phyloP scores from a whole-genome alignment of 1,140 invertebrate genomes.

The Lepidurus couesii region DNA sequence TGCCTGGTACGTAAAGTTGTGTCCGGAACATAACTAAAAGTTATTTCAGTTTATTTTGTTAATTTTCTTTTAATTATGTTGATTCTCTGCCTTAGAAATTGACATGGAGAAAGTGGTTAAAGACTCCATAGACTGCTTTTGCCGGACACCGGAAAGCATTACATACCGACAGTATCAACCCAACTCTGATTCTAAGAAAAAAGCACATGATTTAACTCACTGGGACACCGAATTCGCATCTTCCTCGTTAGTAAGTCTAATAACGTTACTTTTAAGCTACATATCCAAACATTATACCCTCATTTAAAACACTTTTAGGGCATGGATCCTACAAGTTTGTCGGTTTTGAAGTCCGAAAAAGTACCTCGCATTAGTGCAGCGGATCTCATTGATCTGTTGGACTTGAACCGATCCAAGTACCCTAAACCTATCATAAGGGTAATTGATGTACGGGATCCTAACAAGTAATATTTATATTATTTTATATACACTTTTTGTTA shows the following conservation, averaged over 20 bases:
- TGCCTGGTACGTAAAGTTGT: slow-evolving; percentile 59
- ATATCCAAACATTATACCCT: slow-evolving; percentile 33
- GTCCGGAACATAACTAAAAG: slow-evolving; percentile 9
- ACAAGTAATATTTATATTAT: slow-evolving; percentile 56
- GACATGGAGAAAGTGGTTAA: slow-evolving; percentile 88
- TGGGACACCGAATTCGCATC: slow-evolving; percentile 31
- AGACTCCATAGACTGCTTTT: slow-evolving; percentile 80
- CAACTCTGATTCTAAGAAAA: slow-evolving; percentile 23
- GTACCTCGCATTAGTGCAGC: slow-evolving; percentile 76
- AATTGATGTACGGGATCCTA: slow-evolving; percentile 66
- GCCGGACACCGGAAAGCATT: slow-evolving; percentile 78
- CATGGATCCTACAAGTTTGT: slow-evolving; percentile 60
- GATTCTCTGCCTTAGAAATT: slow-evolving; percentile 60
- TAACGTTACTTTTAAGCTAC: slow-evolving; percentile 24
- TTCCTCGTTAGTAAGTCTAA: slow-evolving; percentile 33
- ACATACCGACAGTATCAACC: slow-evolving; percentile 71
- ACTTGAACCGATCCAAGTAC: slow-evolving; percentile 49
- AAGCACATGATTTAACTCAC: slow-evolving; percentile 30
- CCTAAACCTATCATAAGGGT: slow-evolving; percentile 60
- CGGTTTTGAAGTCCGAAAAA: slow-evolving; percentile 62
- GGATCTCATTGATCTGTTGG: slow-evolving; percentile 69
- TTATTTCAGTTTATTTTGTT: too few species aligned
- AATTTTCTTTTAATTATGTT: slow-evolving; percentile 16
- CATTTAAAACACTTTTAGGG: slow-evolving; percentile 50
- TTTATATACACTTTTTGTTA: not conserved